Base-by-base conservation (phyloP, 37 sponge, comb jelly and placozoan genomes). In the Aplysina aerophoba region DNA sequence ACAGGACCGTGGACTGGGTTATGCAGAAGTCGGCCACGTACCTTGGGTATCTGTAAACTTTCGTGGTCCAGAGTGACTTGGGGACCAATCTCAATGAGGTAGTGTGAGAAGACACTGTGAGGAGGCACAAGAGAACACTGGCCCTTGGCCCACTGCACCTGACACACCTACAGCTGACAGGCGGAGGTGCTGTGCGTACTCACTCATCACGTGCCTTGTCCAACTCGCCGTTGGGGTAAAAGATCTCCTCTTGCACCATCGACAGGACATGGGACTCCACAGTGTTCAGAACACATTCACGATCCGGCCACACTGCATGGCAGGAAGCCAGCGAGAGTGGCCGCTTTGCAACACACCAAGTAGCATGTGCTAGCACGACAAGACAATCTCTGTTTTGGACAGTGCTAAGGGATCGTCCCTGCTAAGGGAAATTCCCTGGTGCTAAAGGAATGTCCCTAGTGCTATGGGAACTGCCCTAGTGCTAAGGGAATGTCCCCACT, bases 141-240 rank as follows among this genome's bases (percentile, higher is more conserved):
- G n/a, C n/a, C n/a, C n/a, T n/a, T n/a, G n/a, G n/a, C n/a, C n/a
- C n/a, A n/a, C n/a, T n/a, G n/a, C n/a, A n/a, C n/a, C n/a, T n/a
- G n/a, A n/a, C n/a, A n/a, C n/a, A n/a, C n/a, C n/a, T 8, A 44
- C 50, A 44, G 50, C 71, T 34, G 15, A 69, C 34, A 6, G 12
- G 34, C 34, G 34, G 35, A 69, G 30, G 55, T 22, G 55, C 58
- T 59, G 61, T 38, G 40, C 27, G 83, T 19, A 78, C 93, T 85
- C 38, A 92, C 93, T 79, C 53, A 75, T 93, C 93, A 28, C 86
- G 64, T 17, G 73, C 65, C 44, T 59, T 72, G 58, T 94, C 95
- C 24, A 85, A 56, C 53, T 89, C 87, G 17, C 90, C 86, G 77
- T 94, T 91, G 55, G 95, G 93, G 38, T 92, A 82, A 73, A 94